Percentiles rank a stretch among this genome's conserved stretches.
phyloP scores from a whole-genome alignment of 2,888 invertebrate genomes.

The Nephrotoma guestfalica region DNA sequence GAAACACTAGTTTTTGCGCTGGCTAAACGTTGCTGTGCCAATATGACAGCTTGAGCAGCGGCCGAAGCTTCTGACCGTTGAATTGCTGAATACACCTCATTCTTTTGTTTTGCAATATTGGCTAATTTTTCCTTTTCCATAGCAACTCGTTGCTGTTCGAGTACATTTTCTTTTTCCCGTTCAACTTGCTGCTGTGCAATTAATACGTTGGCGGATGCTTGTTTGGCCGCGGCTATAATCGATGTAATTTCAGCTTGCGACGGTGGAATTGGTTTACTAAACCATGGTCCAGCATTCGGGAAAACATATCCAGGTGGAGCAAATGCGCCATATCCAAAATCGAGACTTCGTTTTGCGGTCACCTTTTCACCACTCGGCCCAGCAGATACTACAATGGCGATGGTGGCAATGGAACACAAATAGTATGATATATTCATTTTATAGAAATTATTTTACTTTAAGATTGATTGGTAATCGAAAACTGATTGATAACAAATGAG shows the following conservation, averaged over 20 bases:
- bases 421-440: not conserved
- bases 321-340: not conserved
- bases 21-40: slow-evolving; percentile 54
- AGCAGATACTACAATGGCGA: not conserved
- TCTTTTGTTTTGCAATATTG: slow-evolving; percentile 43
- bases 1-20: slow-evolving; percentile 55
- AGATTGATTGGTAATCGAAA: not conserved
- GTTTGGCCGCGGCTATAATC: slow-evolving; percentile 57
- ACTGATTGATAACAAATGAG: not conserved
- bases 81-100: slow-evolving; percentile 51
- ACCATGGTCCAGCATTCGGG: not conserved
- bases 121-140: slow-evolving; percentile 60
- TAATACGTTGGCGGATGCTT: slow-evolving; percentile 53
- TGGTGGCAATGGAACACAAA: not conserved
- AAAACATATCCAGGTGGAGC: not conserved
- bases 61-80: slow-evolving; percentile 51
- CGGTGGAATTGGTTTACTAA: slow-evolving; percentile 17
- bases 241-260: slow-evolving; percentile 53
- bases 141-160: slow-evolving; percentile 56
- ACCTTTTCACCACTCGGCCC: not conserved
- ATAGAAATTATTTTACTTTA: not conserved
- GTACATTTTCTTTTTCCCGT: slow-evolving; percentile 54
- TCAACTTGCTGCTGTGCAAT: slow-evolving; percentile 59
- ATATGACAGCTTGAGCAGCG: slow-evolving; percentile 48
- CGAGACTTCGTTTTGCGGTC: not conserved